phyloP scores from a whole-genome alignment of 2,888 invertebrate species.

The Nephrotoma guestfalica region DNA sequence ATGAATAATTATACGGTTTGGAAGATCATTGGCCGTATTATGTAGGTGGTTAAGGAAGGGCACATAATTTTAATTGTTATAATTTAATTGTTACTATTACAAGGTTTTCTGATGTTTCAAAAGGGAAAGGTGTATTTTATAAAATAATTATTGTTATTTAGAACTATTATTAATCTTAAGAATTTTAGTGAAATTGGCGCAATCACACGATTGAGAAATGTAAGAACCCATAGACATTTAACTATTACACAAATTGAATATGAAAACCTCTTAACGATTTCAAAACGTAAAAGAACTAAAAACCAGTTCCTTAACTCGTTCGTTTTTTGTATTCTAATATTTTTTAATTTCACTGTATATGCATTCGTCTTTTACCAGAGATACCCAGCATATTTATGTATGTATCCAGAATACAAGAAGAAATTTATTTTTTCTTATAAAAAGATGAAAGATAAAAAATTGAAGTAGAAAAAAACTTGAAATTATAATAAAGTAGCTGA shows the following conservation, averaged over 20 bases:
- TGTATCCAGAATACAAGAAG: neutral
- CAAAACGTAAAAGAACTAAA: neutral
- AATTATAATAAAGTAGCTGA: constrained; percentile 3
- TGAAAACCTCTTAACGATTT: neutral
- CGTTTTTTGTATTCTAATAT: neutral
- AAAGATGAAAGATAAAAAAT: constrained; percentile 4
- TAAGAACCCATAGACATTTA: neutral
- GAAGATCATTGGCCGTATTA: neutral
- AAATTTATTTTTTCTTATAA: neutral
- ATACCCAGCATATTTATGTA: neutral
- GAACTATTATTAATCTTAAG: no score
- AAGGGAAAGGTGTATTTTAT: no score
- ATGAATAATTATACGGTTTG: neutral
- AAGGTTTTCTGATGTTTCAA: no score
- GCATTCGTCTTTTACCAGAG: neutral
- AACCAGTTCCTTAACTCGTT: neutral
- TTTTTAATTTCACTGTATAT: neutral
- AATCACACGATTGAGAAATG: neutral
- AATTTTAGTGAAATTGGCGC: no score
- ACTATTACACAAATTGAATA: neutral
- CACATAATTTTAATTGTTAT: neutral
- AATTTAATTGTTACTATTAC: no score
- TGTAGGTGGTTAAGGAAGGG: neutral
- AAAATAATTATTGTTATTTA: no score
- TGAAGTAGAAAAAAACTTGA: neutral